phyloP scores from a whole-genome alignment of 2,797 vertebrate genomes.

The Prionace glauca region DNA sequence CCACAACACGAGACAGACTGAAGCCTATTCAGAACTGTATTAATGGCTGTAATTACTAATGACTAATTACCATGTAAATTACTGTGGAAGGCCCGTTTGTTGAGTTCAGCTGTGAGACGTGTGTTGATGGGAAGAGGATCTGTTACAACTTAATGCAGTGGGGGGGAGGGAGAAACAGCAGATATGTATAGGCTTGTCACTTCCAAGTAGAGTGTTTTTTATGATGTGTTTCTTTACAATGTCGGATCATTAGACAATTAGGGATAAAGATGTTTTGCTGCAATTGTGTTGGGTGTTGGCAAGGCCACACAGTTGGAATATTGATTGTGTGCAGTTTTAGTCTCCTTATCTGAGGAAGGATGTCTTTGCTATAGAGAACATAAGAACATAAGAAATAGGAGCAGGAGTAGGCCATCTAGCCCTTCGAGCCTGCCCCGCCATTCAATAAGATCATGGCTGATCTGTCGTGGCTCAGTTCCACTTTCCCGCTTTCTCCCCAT shows the following conservation, averaged over 20 bases:
- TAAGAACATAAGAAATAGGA: no score
- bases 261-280: no score
- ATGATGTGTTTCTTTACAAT: not conserved
- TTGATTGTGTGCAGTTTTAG: no score
- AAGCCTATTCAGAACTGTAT: not conserved
- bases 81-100: not conserved
- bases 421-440: no score
- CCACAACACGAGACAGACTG: not conserved
- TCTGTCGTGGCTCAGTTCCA: no score
- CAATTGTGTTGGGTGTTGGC: no score
- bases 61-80: not conserved
- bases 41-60: not conserved
- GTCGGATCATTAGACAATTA: not conserved
- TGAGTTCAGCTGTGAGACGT: not conserved
- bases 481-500: no score
- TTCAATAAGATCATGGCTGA: no score
- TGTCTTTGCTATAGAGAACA: no score
- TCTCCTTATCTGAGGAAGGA: no score
- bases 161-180: not conserved
- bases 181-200: not conserved
- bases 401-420: no score
- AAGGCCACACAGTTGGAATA: no score
- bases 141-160: not conserved
- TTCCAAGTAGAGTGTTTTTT: not conserved
- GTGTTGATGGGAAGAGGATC: not conserved